Conservation (phyloP, 2,888 invertebrate genomes). For the Rotaria macrura region DNA sequence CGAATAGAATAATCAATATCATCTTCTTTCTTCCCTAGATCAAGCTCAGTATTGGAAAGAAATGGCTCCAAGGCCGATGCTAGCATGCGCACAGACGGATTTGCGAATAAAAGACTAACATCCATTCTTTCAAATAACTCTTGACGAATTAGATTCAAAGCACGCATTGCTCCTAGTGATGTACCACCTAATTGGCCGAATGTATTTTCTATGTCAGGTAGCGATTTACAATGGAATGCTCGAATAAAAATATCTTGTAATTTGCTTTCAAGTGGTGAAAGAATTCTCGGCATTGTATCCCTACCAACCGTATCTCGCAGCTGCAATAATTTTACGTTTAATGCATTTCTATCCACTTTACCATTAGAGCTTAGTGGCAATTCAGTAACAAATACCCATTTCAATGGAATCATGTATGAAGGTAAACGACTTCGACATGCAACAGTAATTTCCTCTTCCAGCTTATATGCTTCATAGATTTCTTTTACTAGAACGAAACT, state of each 20-base stretch:
- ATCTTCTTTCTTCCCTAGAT: background rate
- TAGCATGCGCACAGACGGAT: background rate
- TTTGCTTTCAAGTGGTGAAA: background rate
- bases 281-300: no score
- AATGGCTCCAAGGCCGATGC: background rate
- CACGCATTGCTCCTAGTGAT: background rate
- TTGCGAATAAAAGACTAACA: background rate
- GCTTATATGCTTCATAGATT: background rate
- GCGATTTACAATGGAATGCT: background rate
- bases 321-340: no score
- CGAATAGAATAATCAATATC: background rate
- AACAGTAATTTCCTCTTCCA: accelerated
- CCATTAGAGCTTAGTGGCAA: background rate
- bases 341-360: background rate
- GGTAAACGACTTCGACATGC: background rate
- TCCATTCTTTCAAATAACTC: background rate
- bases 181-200: background rate
- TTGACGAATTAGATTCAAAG: background rate
- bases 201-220: background rate
- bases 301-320: background rate
- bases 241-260: background rate
- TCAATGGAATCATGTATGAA: background rate
- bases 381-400: background rate
- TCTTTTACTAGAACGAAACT: background rate
- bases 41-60: background rate